Evolutionary conservation across 2,113 vertebrate species (phyloP).

Genomic region (Sinosuthora webbiana): DNA sequence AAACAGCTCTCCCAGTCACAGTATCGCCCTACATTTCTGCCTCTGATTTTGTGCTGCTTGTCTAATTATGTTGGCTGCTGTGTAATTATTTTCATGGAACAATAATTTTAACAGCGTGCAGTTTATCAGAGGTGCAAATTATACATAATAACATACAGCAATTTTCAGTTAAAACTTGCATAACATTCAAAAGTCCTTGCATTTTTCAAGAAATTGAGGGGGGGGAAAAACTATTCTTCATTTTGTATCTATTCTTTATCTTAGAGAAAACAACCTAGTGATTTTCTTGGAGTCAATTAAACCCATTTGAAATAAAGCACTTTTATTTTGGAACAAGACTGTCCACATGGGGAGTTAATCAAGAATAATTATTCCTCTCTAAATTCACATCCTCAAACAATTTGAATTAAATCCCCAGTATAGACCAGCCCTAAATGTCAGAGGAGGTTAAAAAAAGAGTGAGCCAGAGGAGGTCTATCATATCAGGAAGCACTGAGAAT

Average conservation of each 20-base stretch:
- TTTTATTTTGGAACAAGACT: constrained; percentile 39
- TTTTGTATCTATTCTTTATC: not conserved
- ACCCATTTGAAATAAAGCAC: not conserved
- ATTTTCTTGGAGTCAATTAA: constrained; percentile 13
- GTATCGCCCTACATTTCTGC: not conserved
- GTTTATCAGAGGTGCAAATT: constrained; percentile 63
- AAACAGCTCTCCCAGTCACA: not conserved
- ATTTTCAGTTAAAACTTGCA: constrained; percentile 38
- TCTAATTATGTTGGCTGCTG: constrained; percentile 60
- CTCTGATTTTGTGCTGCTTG: not conserved
- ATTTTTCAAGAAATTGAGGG: not conserved
- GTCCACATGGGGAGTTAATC: constrained; percentile 38
- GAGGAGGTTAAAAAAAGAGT: constrained; percentile 36
- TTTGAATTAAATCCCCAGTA: constrained; percentile 50
- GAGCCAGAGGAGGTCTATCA: not conserved
- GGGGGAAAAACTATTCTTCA: not conserved
- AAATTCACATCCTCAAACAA: constrained; percentile 42
- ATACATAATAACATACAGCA: not conserved
- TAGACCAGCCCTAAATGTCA: constrained; percentile 23
- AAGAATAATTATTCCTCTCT: constrained; percentile 57
- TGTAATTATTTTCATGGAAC: constrained; percentile 69
- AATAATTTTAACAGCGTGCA: constrained; percentile 49
- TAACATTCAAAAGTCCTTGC: not conserved
- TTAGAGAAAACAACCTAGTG: not conserved
- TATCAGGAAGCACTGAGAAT: not conserved